These are phyloP conservation scores for Mercenaria mercenaria DNA, from an alignment of 1,140 invertebrate species.

Conservation along the genomic window DNA sequence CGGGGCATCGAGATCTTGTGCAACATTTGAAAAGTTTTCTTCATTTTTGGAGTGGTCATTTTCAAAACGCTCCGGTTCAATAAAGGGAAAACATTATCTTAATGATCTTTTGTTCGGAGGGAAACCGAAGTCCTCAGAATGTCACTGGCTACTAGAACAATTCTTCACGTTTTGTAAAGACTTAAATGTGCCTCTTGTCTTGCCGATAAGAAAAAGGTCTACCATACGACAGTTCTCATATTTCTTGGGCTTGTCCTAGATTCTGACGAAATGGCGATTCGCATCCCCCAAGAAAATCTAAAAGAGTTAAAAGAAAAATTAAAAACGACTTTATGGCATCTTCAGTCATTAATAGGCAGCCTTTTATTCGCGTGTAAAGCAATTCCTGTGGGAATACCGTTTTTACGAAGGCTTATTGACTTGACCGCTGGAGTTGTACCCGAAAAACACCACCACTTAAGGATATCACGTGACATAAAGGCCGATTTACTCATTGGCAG, in stretches of 20 bases:
- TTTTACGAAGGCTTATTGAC: slow-evolving; percentile 26
- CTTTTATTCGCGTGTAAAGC: slow-evolving; percentile 56
- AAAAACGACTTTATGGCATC: slow-evolving; percentile 33
- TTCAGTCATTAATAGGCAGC: slow-evolving; percentile 61
- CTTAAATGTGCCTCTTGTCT: slow-evolving; percentile 39
- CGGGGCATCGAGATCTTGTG: neutral
- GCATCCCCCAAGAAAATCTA: too few species aligned
- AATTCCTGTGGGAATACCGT: slow-evolving; percentile 40
- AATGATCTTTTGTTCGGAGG: slow-evolving; percentile 23
- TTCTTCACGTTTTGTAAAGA: neutral
- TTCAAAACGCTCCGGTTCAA: neutral
- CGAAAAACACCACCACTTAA: slow-evolving; percentile 50
- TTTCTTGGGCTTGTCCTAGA: slow-evolving; percentile 57
- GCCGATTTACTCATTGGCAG: slow-evolving; percentile 52
- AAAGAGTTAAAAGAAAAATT: neutral
- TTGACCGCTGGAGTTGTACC: slow-evolving; percentile 6
- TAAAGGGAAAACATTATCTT: neutral
- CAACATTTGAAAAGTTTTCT: slow-evolving; percentile 5
- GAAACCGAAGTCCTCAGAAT: neutral
- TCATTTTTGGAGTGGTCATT: too few species aligned
- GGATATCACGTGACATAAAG: slow-evolving; percentile 33
- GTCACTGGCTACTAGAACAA: neutral
- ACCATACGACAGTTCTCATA: slow-evolving; percentile 17
- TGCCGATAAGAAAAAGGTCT: slow-evolving; percentile 51
- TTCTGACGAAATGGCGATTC: too few species aligned